Evolutionary conservation across 23 tunicate genomes (phyloP).

Genomic region (Aplidium turbinatum): DNA sequence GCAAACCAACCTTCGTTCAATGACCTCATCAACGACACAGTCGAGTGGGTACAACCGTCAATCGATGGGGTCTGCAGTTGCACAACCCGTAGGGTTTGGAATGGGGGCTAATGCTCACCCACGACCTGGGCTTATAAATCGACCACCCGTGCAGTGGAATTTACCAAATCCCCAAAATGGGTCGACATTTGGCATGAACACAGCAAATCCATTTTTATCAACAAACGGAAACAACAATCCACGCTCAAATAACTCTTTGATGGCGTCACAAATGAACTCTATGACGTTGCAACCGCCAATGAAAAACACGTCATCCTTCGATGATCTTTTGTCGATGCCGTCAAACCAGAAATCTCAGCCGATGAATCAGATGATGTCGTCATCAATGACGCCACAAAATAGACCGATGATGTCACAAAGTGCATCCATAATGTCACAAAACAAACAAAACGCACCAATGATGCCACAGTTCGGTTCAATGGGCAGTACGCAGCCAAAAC

Average conservation of each 20-base stretch:
- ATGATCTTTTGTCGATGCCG: constrained; percentile 49
- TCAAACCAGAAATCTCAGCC: constrained; percentile 33
- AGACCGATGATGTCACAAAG: constrained; percentile 7
- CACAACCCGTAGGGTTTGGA: neutral
- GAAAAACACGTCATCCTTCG: constrained; percentile 39
- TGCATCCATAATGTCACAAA: constrained; percentile 1
- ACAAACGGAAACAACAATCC: no score
- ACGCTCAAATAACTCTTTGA: no score
- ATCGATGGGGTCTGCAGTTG: neutral
- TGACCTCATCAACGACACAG: constrained; percentile 15
- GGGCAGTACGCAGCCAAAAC: neutral
- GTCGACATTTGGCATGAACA: no score
- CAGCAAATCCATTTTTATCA: no score
- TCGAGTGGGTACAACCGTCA: neutral
- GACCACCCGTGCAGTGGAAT: no score
- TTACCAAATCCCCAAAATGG: no score
- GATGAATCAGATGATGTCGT: constrained; percentile 40
- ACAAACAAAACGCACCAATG: neutral
- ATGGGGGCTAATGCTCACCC: neutral
- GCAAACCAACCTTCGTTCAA: constrained; percentile 53
- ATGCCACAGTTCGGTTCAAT: neutral
- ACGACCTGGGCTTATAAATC: neutral
- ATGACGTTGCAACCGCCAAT: constrained; percentile 27
- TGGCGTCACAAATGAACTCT: neutral
- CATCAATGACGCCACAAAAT: neutral